These are phyloP conservation scores for Fabriciana adippe DNA, from an alignment of 2,888 invertebrate species.

Conservation along the genomic window DNA sequence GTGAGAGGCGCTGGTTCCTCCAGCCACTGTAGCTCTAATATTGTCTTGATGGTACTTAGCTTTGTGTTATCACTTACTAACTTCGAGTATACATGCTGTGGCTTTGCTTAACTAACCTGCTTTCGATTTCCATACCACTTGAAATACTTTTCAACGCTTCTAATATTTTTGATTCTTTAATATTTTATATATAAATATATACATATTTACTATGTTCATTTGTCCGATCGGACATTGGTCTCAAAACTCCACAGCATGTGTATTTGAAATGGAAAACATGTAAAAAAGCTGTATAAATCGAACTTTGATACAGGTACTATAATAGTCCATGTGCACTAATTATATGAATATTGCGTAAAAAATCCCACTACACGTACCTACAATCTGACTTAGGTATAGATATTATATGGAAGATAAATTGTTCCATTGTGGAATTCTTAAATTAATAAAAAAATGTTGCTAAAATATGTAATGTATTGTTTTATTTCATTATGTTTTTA, in stretches of 20 bases:
- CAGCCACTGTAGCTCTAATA: constrained; percentile 25
- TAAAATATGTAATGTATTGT: constrained; percentile 68
- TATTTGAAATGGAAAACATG: constrained; percentile 31
- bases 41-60: constrained; percentile 34
- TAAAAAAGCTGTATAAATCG: constrained; percentile 40
- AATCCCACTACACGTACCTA: constrained; percentile 64
- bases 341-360: constrained; percentile 52
- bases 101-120: background rate
- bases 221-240: background rate
- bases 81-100: constrained; percentile 24
- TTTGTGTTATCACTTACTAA: constrained; percentile 34
- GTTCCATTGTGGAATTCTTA: constrained; percentile 82
- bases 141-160: constrained; percentile 1
- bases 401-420: constrained; percentile 70
- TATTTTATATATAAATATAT: constrained; percentile 8
- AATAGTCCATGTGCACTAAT: constrained; percentile 69
- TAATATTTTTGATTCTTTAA: background rate
- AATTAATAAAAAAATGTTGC: constrained; percentile 83
- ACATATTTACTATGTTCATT: background rate
- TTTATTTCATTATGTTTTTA: constrained; percentile 52
- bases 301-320: constrained; percentile 63
- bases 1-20: background rate
- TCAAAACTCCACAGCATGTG: constrained; percentile 31
- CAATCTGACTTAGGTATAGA: constrained; percentile 75
- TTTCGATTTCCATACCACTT: background rate